phyloP scores from a whole-genome alignment of 1,140 invertebrate species.

The Halictus rubicundus region DNA sequence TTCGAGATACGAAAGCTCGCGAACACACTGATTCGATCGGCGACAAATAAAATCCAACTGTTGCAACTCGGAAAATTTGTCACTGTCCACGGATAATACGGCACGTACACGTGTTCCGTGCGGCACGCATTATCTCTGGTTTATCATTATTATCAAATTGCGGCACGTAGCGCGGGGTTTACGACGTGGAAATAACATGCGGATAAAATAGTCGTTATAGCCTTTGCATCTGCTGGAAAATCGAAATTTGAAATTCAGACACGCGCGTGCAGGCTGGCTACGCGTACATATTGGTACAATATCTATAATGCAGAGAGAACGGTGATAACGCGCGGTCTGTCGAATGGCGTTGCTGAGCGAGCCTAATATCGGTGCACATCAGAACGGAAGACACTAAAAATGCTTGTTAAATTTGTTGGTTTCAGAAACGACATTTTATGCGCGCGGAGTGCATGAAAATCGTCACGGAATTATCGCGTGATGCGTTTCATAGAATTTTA shows the following conservation, averaged over 20 bases:
- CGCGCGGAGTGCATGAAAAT: too few relatives aligned
- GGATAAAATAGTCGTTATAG: constrained; percentile 23
- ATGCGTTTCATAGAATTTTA: too few relatives aligned
- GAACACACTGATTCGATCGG: neutral
- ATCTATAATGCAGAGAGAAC: too few relatives aligned
- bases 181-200: constrained; percentile 17
- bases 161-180: neutral
- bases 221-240: neutral
- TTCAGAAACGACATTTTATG: too few relatives aligned
- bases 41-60: constrained; percentile 4
- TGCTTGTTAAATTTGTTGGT: too few relatives aligned
- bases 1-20: too few relatives aligned
- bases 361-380: too few relatives aligned
- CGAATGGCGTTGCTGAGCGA: too few relatives aligned
- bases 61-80: constrained; percentile 43
- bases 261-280: neutral
- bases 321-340: too few relatives aligned
- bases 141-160: constrained; percentile 55
- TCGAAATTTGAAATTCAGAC: constrained; percentile 11
- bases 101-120: constrained; percentile 20
- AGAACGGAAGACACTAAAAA: too few relatives aligned
- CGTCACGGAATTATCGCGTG: too few relatives aligned
- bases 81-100: constrained; percentile 38
- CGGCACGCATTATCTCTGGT: constrained; percentile 28
- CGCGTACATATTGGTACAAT: too few relatives aligned